Percentiles rank a stretch among this genome's conserved stretches.
Conservation (phyloP, 2,797 vertebrate genomes). For the Enteromius mattozi region DNA sequence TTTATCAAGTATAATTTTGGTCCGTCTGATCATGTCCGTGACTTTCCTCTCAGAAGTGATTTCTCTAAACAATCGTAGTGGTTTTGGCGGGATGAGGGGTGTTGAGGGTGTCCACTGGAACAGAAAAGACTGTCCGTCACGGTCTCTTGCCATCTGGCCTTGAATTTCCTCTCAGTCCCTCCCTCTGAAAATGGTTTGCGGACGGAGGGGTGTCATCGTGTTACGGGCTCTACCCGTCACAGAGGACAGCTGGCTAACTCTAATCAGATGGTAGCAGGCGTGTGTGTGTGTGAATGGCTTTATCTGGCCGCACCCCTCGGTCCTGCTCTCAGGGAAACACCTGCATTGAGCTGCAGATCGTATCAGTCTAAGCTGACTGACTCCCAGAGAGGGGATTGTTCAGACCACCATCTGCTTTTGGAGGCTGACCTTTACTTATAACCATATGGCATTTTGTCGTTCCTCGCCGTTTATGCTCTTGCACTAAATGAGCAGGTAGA, state of each 20-base stretch:
- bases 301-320: constrained; percentile 71
- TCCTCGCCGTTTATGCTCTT: constrained; percentile 10
- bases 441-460: constrained; percentile 53
- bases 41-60: constrained; percentile 37
- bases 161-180: constrained; percentile 54
- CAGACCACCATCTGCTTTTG: constrained; percentile 63
- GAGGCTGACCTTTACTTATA: constrained; percentile 53
- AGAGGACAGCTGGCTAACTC: constrained; percentile 67
- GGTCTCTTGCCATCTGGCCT: constrained; percentile 64
- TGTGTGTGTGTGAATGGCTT: constrained; percentile 50
- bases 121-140: constrained; percentile 58
- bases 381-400: constrained; percentile 73
- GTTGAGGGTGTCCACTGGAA: constrained; percentile 38
- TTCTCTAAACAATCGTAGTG: constrained; percentile 29
- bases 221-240: constrained; percentile 59
- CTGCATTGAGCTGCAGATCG: constrained; percentile 80
- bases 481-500: constrained; percentile 48
- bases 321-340: constrained; percentile 79
- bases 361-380: constrained; percentile 79
- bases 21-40: not conserved
- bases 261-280: constrained; percentile 64
- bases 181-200: constrained; percentile 48
- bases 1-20: constrained; percentile 1
- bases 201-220: constrained; percentile 61
- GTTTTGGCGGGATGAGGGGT: constrained; percentile 27